A percentile compares a stretch with the other conserved stretches of the same genome.
These are phyloP conservation scores for Siniperca chuatsi DNA, from an alignment of 2,113 vertebrate species.

Conservation along the genomic window DNA sequence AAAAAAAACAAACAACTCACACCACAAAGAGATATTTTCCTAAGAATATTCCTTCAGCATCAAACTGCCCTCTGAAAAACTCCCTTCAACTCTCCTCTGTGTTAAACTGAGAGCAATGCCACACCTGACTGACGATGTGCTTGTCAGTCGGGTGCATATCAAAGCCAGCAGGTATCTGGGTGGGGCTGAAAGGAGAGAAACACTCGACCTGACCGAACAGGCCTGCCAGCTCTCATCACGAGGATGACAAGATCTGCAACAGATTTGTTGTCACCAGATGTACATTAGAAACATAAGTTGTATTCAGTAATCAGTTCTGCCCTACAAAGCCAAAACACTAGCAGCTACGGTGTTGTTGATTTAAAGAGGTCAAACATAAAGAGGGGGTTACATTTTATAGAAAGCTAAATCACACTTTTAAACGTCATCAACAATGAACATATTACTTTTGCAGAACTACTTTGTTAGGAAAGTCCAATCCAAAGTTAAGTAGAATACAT, in stretches of 20 bases:
- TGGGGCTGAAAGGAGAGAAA: constrained; percentile 51
- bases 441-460: not conserved
- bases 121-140: constrained; percentile 51
- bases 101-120: constrained; percentile 10
- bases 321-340: not conserved
- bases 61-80: not conserved
- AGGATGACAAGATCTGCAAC: not conserved
- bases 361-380: not conserved
- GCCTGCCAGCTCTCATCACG: constrained; percentile 32
- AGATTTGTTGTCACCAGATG: constrained; percentile 2
- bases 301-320: not conserved
- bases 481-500: too few relatives aligned
- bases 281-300: not conserved
- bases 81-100: not conserved
- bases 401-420: not conserved
- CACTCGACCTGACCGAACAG: constrained; percentile 61
- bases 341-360: not conserved
- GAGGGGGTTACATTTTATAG: not conserved
- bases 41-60: not conserved
- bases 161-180: constrained; percentile 67
- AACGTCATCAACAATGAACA: not conserved
- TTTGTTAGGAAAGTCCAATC: not conserved
- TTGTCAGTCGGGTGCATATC: constrained; percentile 45
- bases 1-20: not conserved
- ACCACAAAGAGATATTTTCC: not conserved